These are phyloP conservation scores for Cebus imitator DNA, from an alignment of 2,113 vertebrate genomes.

Conservation along the genomic window DNA sequence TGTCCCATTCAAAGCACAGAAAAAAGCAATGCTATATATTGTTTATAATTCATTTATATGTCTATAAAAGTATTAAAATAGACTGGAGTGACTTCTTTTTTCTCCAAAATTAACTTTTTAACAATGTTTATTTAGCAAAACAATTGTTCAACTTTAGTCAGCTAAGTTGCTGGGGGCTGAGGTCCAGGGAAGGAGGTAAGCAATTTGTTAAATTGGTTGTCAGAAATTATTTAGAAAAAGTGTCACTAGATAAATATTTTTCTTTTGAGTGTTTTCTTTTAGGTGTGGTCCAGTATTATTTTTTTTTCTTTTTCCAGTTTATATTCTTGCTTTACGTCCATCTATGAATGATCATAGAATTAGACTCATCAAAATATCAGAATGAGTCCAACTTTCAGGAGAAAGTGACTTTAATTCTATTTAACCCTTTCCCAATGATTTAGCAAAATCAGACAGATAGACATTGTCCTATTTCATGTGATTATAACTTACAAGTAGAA, in stretches of 20 bases:
- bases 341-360: not conserved
- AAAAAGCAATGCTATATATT: not conserved
- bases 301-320: not conserved
- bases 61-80: conserved; percentile 21
- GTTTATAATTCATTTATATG: not conserved
- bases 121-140: not conserved
- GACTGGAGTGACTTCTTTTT: not conserved
- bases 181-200: not conserved
- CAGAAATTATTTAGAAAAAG: not conserved
- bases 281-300: not conserved
- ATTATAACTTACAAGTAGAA: not conserved
- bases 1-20: not conserved
- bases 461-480: not conserved
- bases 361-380: not conserved
- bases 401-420: not conserved
- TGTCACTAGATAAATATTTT: not conserved
- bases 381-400: not conserved
- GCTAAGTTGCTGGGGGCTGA: not conserved
- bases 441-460: not conserved
- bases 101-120: not conserved
- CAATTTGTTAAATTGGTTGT: not conserved
- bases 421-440: not conserved
- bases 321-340: not conserved
- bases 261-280: not conserved
- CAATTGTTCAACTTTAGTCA: not conserved